Evolutionary conservation across 2,888 invertebrate genomes (phyloP), one percentile per base, ranked within the genome.

Genomic region (Loripinus fragilis): DNA sequence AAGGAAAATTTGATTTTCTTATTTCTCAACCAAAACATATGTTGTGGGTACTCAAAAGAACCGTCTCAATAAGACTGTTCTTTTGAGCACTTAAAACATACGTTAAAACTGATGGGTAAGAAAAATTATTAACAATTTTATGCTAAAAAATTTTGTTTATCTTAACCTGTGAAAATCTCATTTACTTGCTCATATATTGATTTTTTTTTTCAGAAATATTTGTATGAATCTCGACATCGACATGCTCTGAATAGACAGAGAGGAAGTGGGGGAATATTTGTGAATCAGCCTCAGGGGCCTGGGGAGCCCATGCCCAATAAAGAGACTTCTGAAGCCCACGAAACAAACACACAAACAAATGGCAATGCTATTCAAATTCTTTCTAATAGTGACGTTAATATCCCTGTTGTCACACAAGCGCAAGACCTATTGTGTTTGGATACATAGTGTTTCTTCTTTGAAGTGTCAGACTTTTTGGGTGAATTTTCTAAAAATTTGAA

Each of bases 181-280:
- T n/a, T n/a, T n/a, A n/a, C n/a, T n/a, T n/a, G n/a, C n/a, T n/a
- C n/a, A n/a, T n/a, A n/a, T n/a, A n/a, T n/a, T n/a, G n/a, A n/a
- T n/a, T n/a, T 85, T 86, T 84, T 74, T 83, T 94, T 95, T 70
- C 94, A 97, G 97, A 98, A 98, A 96, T 99, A 98, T 93, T 95
- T 98, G n/a, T 98, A 99, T 90, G 98, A 98, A 94, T 98, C 98
- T 0, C 95, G 98, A 65, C 98, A 99, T 94, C 95, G 97, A 83
- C 98, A 99, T 93, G 99, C 99, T 0, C 97, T 99, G 97, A 98
- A 98, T 93, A 95, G 99, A 91, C 97, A 97, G 91, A 95, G 99
- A 73, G 98, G 98, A 0, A 98, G 98, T 94, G 98, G 98, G 28
- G 99, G 99, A 5, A 95, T 98, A 81, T 99, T 99, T 85, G 86